Conservation (phyloP, 2,888 invertebrate species). For the Hypercompe scribonia region DNA sequence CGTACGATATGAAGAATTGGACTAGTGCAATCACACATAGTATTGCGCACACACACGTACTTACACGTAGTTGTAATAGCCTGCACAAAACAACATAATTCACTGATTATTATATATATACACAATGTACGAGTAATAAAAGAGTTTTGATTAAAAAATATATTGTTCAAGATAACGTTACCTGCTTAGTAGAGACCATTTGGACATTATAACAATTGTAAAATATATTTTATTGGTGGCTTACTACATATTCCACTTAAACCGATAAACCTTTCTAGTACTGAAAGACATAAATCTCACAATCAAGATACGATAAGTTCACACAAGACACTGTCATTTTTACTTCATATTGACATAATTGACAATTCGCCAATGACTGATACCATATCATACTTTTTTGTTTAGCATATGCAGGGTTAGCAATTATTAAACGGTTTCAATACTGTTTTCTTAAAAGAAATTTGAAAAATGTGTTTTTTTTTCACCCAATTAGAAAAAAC, state of each 20-base stretch:
- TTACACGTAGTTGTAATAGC: constrained; percentile 60
- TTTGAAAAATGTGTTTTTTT: no score
- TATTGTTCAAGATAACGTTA: constrained; percentile 19
- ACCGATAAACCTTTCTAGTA: background rate
- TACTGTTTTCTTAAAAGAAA: no score
- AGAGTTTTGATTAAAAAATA: background rate
- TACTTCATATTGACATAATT: background rate
- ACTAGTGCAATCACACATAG: constrained; percentile 60
- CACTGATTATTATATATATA: background rate
- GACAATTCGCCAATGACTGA: no score
- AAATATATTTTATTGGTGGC: background rate
- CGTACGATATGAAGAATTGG: constrained; percentile 60
- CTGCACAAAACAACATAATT: constrained; percentile 37
- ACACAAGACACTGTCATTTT: background rate
- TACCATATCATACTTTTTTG: no score
- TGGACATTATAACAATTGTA: constrained; percentile 59
- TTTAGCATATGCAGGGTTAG: no score
- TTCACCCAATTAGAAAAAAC: no score
- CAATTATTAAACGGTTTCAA: no score
- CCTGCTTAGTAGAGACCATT: constrained; percentile 60
- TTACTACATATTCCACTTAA: background rate
- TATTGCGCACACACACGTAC: constrained; percentile 52
- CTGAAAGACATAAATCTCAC: background rate
- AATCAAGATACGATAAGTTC: background rate
- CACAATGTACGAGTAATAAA: background rate